phyloP scores from a whole-genome alignment of 2,113 vertebrate genomes.

The Gasterosteus aculeatus region DNA sequence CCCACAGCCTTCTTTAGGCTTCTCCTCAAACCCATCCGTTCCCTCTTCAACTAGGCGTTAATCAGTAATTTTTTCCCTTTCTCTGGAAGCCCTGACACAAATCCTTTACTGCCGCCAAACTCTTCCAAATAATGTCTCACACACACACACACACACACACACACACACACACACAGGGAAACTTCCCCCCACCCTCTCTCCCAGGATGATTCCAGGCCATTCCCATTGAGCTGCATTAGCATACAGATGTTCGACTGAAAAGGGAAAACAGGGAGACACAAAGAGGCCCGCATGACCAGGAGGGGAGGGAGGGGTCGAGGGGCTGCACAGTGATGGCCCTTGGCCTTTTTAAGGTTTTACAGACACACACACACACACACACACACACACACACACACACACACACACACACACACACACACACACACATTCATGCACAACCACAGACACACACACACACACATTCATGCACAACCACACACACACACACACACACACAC shows the following conservation, averaged over 20 bases:
- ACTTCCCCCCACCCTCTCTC: constrained; percentile 64
- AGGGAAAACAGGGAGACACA: constrained; percentile 73
- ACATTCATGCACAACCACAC: not conserved
- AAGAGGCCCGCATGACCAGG: constrained; percentile 65
- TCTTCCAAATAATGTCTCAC: constrained; percentile 46
- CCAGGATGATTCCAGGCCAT: constrained; percentile 58
- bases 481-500: constrained; percentile 11
- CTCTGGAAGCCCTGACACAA: constrained; percentile 7
- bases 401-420: constrained; percentile 23
- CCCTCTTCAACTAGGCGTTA: constrained; percentile 16
- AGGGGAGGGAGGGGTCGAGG: constrained; percentile 49
- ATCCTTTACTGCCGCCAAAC: constrained; percentile 34
- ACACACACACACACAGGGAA: constrained; percentile 30
- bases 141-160: constrained; percentile 30
- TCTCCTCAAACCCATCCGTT: not conserved
- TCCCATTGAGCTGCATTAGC: constrained; percentile 74
- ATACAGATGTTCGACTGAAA: constrained; percentile 84
- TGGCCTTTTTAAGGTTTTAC: constrained; percentile 70
- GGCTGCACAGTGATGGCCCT: constrained; percentile 66
- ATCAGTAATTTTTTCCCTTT: constrained; percentile 32
- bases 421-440: constrained; percentile 7
- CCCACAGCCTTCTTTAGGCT: constrained; percentile 9
- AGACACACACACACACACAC: constrained; percentile 27
- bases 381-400: constrained; percentile 1
- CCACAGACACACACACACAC: constrained; percentile 7